phyloP scores from a whole-genome alignment of 2,797 vertebrate genomes.

The Myiotriccus ornatus region DNA sequence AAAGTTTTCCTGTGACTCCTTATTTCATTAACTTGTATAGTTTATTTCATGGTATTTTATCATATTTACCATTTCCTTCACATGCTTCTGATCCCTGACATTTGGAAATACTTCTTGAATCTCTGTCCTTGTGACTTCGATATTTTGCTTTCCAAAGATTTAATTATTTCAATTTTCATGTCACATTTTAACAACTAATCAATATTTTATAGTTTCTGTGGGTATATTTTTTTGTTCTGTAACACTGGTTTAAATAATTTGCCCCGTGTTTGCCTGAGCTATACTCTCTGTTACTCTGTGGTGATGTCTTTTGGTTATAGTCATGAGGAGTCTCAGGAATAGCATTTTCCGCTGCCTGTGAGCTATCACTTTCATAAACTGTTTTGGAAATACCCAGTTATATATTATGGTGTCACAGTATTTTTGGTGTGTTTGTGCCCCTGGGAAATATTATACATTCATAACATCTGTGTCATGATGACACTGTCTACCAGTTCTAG shows the following conservation, averaged over 20 bases:
- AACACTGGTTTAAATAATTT: background rate
- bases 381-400: background rate
- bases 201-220: background rate
- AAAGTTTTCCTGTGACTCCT: background rate
- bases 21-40: background rate
- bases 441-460: background rate
- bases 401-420: background rate
- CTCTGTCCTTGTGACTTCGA: background rate
- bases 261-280: background rate
- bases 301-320: background rate
- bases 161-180: background rate
- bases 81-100: background rate
- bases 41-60: background rate
- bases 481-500: background rate
- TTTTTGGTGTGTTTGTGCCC: background rate
- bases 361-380: background rate
- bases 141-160: background rate
- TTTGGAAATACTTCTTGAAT: background rate
- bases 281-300: background rate
- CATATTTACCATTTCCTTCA: background rate
- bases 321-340: background rate
- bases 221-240: background rate
- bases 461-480: background rate
- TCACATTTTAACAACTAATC: background rate
- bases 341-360: background rate